phyloP scores from a whole-genome alignment of 2,888 invertebrate species.

The Luffia ferchaultella region DNA sequence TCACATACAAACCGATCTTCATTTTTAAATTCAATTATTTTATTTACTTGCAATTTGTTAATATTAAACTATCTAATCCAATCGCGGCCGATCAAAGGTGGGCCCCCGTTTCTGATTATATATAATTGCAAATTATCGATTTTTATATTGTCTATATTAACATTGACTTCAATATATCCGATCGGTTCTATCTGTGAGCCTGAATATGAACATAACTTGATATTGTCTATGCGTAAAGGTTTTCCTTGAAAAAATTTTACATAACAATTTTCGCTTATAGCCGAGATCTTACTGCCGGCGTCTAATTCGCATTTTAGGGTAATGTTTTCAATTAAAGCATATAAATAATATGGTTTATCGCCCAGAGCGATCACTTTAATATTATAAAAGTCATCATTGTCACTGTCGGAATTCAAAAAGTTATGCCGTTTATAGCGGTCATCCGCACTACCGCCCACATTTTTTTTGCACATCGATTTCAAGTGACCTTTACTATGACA shows the following conservation, averaged over 20 bases:
- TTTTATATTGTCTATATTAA: too few species aligned
- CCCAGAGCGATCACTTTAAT: too few species aligned
- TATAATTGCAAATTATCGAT: too few species aligned
- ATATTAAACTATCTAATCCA: background rate
- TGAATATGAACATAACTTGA: conserved; percentile 12
- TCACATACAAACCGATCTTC: too few species aligned
- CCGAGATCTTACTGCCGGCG: conserved; percentile 16
- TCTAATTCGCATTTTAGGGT: conserved; percentile 15
- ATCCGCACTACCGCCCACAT: conserved; percentile 1
- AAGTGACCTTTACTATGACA: too few species aligned
- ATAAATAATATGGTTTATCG: too few species aligned
- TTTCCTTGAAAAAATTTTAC: conserved; percentile 11
- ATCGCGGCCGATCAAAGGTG: background rate
- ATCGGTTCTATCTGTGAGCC: conserved; percentile 11
- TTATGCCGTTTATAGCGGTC: conserved; percentile 6
- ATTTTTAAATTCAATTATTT: conserved; percentile 7
- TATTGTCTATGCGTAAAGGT: conserved; percentile 5
- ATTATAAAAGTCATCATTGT: too few species aligned
- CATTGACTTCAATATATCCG: too few species aligned
- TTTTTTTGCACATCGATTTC: too few species aligned
- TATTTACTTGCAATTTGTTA: background rate
- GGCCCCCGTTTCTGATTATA: background rate
- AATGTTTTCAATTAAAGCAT: too few species aligned
- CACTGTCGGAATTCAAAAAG: conserved; percentile 8
- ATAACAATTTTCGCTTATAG: conserved; percentile 14